phyloP scores from a whole-genome alignment of 1,140 invertebrate genomes.

The Euwallacea fornicatus region DNA sequence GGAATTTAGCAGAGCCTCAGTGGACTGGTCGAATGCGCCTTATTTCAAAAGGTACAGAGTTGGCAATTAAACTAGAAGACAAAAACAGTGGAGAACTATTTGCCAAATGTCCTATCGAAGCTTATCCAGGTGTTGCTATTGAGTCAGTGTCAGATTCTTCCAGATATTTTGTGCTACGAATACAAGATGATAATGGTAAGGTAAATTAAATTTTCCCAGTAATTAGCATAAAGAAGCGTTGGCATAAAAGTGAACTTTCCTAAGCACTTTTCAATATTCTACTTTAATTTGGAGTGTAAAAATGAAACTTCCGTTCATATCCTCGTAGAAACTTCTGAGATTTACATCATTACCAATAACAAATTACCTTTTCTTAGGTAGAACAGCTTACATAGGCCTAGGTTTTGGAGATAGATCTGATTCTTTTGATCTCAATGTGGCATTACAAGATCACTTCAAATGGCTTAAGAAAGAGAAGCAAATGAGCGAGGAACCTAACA shows the following conservation, averaged over 20 bases:
- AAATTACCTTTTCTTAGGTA: constrained; percentile 57
- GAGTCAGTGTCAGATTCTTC: constrained; percentile 97
- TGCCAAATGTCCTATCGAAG: constrained; percentile 96
- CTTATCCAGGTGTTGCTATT: constrained; percentile 91
- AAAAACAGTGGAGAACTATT: constrained; percentile 94
- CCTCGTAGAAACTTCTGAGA: too few species aligned
- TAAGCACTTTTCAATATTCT: too few species aligned
- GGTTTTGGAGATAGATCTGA: constrained; percentile 98
- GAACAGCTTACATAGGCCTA: constrained; percentile 95
- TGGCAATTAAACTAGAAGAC: constrained; percentile 94
- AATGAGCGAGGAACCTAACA: constrained; percentile 78
- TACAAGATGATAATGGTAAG: constrained; percentile 89
- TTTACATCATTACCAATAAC: not conserved
- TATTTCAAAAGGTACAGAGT: constrained; percentile 83
- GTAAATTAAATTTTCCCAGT: too few species aligned
- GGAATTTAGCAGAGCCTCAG: constrained; percentile 94
- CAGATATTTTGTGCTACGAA: constrained; percentile 95
- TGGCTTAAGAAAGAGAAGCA: constrained; percentile 91
- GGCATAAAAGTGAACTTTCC: too few species aligned
- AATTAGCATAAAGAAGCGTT: too few species aligned
- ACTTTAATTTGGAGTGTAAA: too few species aligned
- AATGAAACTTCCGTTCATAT: too few species aligned
- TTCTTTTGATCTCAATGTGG: constrained; percentile 99
- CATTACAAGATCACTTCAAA: constrained; percentile 98
- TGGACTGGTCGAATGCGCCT: constrained; percentile 94